phyloP scores from a whole-genome alignment of 2,113 vertebrate species.

The Alexandromys fortis region DNA sequence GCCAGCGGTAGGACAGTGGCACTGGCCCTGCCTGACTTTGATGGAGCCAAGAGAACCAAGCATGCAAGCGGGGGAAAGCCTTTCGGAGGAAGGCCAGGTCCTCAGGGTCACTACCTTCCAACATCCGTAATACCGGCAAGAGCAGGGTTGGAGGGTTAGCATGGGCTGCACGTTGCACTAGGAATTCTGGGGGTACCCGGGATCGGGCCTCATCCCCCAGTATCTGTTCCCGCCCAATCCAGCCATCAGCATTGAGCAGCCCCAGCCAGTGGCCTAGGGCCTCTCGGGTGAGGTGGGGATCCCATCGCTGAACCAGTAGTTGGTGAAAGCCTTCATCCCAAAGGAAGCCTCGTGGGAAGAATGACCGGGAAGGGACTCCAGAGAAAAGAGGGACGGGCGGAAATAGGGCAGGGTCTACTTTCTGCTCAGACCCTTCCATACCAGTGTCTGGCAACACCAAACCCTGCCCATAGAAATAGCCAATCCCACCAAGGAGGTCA shows the following conservation, averaged over 20 bases:
- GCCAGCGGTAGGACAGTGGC: conserved; percentile 95
- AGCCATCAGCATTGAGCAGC: conserved; percentile 94
- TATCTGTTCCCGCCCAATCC: conserved; percentile 98
- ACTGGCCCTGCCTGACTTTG: conserved; percentile 90
- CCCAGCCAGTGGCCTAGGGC: conserved; percentile 94
- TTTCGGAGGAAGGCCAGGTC: conserved; percentile 87
- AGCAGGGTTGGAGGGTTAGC: conserved; percentile 93
- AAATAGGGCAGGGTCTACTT: conserved; percentile 84
- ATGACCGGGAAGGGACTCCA: conserved; percentile 95
- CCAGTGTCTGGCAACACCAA: conserved; percentile 88
- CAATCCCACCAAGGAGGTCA: conserved; percentile 94
- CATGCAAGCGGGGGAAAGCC: conserved; percentile 90
- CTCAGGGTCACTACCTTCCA: conserved; percentile 54
- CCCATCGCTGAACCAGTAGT: conserved; percentile 93
- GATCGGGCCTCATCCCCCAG: conserved; percentile 94
- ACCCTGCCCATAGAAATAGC: conserved; percentile 94
- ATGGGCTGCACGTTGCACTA: conserved; percentile 90
- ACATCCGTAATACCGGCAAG: conserved; percentile 81
- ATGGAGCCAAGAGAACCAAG: conserved; percentile 96
- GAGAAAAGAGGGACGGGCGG: conserved; percentile 89
- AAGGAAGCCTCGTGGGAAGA: conserved; percentile 97
- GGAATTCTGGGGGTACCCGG: conserved; percentile 93
- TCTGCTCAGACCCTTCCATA: conserved; percentile 79
- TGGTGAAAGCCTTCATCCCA: conserved; percentile 99
- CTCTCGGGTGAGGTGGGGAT: conserved; percentile 89